Evolutionary conservation across 2,888 invertebrate genomes (phyloP).

Genomic region (Drosophila anomelani): DNA sequence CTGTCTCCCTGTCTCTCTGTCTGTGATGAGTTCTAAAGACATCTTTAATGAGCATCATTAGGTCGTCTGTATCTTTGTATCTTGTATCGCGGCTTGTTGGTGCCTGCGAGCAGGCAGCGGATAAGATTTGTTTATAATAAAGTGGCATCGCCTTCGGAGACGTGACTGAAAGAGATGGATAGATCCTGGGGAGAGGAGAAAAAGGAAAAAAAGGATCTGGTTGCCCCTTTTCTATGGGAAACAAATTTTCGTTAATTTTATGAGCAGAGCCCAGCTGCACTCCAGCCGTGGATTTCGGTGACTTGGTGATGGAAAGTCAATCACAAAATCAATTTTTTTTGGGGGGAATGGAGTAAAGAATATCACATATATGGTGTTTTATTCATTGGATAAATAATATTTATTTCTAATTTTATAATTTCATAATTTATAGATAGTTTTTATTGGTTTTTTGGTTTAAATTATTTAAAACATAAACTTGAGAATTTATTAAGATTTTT

Average conservation of each 20-base stretch:
- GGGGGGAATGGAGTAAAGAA: background rate
- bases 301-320: constrained; percentile 67
- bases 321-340: background rate
- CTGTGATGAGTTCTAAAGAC: constrained; percentile 65
- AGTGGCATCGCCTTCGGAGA: constrained; percentile 53
- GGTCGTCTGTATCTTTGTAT: constrained; percentile 51
- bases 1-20: constrained; percentile 29
- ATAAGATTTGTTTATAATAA: constrained; percentile 60
- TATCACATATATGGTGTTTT: background rate
- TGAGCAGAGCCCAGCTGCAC: constrained; percentile 17
- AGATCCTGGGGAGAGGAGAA: background rate
- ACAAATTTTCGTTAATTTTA: constrained; percentile 36
- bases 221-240: constrained; percentile 11
- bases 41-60: constrained; percentile 79
- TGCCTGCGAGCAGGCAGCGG: constrained; percentile 5
- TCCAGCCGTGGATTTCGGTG: constrained; percentile 31
- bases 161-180: constrained; percentile 39
- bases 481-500: background rate
- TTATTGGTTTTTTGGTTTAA: too few species aligned
- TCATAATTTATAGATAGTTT: background rate
- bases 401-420: background rate
- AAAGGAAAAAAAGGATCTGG: constrained; percentile 10
- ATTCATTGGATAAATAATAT: background rate
- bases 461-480: background rate
- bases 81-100: constrained; percentile 10